Evolutionary conservation across 2,888 invertebrate species (phyloP).

Genomic region (Nebria salina): DNA sequence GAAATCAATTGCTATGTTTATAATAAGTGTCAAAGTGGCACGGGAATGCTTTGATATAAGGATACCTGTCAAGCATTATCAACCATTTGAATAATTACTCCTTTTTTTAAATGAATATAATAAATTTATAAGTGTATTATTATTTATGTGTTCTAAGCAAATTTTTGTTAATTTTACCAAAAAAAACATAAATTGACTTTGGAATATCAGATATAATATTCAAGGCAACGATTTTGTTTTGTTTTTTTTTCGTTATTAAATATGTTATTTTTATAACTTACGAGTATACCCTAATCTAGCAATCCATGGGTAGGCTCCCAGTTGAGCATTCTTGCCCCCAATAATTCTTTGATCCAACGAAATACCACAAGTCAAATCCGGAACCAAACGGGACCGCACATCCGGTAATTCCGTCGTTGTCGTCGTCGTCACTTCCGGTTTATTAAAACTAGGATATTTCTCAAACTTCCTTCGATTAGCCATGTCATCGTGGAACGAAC

Average conservation of each 20-base stretch:
- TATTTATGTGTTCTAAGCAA: neutral
- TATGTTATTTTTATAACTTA: constrained; percentile 17
- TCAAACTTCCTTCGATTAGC: neutral
- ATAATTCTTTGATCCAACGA: constrained; percentile 44
- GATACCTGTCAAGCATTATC: constrained; percentile 50
- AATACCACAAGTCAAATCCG: constrained; percentile 41
- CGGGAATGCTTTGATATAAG: constrained; percentile 50
- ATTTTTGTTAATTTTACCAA: neutral
- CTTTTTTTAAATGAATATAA: neutral
- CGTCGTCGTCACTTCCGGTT: constrained; percentile 3
- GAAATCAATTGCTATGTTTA: constrained; percentile 49
- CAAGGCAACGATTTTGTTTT: too few relatives aligned
- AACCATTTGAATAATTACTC: constrained; percentile 46
- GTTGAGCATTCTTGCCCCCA: constrained; percentile 47
- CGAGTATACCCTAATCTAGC: constrained; percentile 49
- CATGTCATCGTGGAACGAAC: neutral
- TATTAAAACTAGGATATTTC: neutral
- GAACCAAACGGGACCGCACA: constrained; percentile 26
- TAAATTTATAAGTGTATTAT: neutral
- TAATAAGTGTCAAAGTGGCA: constrained; percentile 51
- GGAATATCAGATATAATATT: neutral
- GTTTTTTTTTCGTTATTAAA: neutral
- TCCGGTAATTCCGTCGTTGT: constrained; percentile 8
- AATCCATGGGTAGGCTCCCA: constrained; percentile 50
- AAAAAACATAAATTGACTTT: neutral